Evolutionary conservation across 2,113 vertebrate genomes (phyloP).

Genomic region (Clinocottus analis): DNA sequence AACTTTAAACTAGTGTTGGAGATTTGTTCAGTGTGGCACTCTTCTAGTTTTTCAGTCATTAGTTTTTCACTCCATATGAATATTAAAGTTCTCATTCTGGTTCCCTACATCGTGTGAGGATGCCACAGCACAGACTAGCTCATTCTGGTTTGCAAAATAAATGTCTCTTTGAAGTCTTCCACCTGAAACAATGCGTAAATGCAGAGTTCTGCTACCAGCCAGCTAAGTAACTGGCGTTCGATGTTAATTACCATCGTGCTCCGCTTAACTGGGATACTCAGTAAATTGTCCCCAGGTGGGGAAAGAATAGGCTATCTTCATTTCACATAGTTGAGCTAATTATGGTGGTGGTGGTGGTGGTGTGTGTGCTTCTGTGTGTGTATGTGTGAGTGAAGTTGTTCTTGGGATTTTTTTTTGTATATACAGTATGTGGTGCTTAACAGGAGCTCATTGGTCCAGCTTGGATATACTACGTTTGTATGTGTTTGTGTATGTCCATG

Average conservation of each 20-base stretch:
- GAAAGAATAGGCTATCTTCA: slow-evolving; percentile 76
- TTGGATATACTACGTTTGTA: neutral
- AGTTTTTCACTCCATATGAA: neutral
- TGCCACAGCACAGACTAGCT: slow-evolving; percentile 18
- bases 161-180: slow-evolving; percentile 28
- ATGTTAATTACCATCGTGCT: slow-evolving; percentile 77
- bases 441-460: neutral
- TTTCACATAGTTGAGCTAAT: slow-evolving; percentile 80
- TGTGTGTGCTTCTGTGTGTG: slow-evolving; percentile 38
- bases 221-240: slow-evolving; percentile 61
- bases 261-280: slow-evolving; percentile 65
- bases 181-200: slow-evolving; percentile 50
- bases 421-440: neutral
- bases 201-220: slow-evolving; percentile 42
- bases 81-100: slow-evolving; percentile 8
- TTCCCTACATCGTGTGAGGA: neutral
- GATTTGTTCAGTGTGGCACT: neutral
- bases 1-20: neutral
- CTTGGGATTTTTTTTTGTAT: slow-evolving; percentile 20
- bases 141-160: slow-evolving; percentile 24
- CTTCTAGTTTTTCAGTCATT: slow-evolving; percentile 16
- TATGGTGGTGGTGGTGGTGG: slow-evolving; percentile 65
- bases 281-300: slow-evolving; percentile 83
- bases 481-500: neutral
- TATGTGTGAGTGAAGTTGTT: slow-evolving; percentile 11